Evolutionary conservation across 2,888 invertebrate species (phyloP).

Genomic region (Phengaris arion): DNA sequence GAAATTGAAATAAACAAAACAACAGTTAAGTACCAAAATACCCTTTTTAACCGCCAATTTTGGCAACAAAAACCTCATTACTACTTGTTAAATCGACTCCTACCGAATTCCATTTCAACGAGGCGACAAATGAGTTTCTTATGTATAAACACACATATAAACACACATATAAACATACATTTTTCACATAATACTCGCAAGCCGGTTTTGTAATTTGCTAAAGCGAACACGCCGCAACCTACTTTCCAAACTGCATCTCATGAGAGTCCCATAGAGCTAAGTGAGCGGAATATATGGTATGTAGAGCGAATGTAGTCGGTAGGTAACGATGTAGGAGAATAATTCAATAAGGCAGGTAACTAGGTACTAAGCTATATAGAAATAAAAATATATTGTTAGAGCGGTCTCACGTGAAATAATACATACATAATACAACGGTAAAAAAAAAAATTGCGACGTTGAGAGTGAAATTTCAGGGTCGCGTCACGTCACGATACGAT

Average conservation of each 20-base stretch:
- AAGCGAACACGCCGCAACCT: constrained; percentile 13
- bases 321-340: no score
- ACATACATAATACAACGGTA: no score
- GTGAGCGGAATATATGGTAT: neutral
- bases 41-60: neutral
- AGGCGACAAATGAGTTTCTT: constrained; percentile 4
- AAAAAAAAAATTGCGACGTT: no score
- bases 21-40: neutral
- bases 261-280: neutral
- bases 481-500: no score
- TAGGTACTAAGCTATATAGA: no score
- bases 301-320: no score
- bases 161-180: neutral
- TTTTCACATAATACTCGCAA: neutral
- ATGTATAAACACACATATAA: neutral
- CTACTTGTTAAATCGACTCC: neutral
- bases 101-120: neutral
- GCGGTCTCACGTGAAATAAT: no score
- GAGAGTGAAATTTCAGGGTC: no score
- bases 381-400: no score
- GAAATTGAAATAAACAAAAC: neutral
- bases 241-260: constrained; percentile 11
- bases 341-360: no score
- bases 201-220: constrained; percentile 11
- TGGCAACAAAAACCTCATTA: neutral